These are phyloP conservation scores for Tigriopus californicus DNA, from an alignment of 2,888 invertebrate species.

Conservation along the genomic window DNA sequence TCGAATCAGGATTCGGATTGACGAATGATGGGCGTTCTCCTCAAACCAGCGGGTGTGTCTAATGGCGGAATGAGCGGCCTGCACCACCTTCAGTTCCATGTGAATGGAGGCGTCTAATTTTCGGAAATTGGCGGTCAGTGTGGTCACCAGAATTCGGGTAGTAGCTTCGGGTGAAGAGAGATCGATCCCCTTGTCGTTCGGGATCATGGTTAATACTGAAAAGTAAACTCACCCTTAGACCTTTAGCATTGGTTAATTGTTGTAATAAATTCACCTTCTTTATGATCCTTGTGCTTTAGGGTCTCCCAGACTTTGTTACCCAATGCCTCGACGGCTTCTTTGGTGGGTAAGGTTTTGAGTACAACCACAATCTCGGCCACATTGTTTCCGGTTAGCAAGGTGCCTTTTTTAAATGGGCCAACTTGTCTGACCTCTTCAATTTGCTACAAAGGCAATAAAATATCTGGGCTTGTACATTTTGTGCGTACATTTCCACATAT, in stretches of 20 bases:
- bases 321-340: constrained; percentile 79
- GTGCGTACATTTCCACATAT: too few species aligned
- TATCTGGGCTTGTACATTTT: too few species aligned
- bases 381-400: constrained; percentile 86
- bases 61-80: constrained; percentile 77
- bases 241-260: too few species aligned
- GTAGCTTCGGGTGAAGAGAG: constrained; percentile 64
- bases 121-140: constrained; percentile 75
- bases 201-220: constrained; percentile 29
- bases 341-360: constrained; percentile 83
- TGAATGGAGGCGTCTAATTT: constrained; percentile 75
- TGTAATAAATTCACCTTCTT: constrained; percentile 29
- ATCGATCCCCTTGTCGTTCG: constrained; percentile 65
- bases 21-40: constrained; percentile 90
- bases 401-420: constrained; percentile 93
- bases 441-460: constrained; percentile 38
- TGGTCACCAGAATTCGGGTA: constrained; percentile 43
- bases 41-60: constrained; percentile 89
- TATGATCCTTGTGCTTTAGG: constrained; percentile 35
- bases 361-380: constrained; percentile 93
- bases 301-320: constrained; percentile 46
- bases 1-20: constrained; percentile 82
- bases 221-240: too few species aligned
- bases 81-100: constrained; percentile 49
- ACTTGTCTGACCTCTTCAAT: constrained; percentile 88